phyloP scores from a whole-genome alignment of 2,797 vertebrate genomes.

The Ceyx erithaca region DNA sequence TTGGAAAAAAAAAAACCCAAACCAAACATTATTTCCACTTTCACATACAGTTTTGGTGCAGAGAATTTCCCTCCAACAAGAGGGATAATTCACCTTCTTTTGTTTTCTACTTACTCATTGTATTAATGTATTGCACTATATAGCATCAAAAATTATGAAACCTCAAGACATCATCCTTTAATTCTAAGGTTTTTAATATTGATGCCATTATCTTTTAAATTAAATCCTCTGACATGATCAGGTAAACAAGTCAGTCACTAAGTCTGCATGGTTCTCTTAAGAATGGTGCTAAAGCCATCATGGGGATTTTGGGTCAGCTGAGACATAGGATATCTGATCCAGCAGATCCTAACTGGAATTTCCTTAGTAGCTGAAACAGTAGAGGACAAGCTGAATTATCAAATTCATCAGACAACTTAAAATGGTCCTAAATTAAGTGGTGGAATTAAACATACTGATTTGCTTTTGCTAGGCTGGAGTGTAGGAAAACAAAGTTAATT shows the following conservation, averaged over 20 bases:
- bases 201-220: background rate
- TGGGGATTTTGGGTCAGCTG: conserved; percentile 73
- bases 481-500: background rate
- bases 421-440: conserved; percentile 65
- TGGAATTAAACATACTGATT: conserved; percentile 6
- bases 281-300: conserved; percentile 68
- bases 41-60: background rate
- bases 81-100: background rate
- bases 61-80: background rate
- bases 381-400: conserved; percentile 75
- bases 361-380: conserved; percentile 78
- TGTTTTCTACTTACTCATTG: background rate
- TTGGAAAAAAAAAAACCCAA: background rate
- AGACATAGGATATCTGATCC: conserved; percentile 74
- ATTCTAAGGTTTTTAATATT: background rate
- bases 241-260: conserved; percentile 24
- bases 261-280: conserved; percentile 47
- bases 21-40: background rate
- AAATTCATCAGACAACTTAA: conserved; percentile 68
- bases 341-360: conserved; percentile 70
- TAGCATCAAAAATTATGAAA: background rate
- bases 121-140: background rate
- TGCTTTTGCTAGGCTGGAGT: background rate
- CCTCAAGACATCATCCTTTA: background rate
- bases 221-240: background rate